Evolutionary conservation across 2,797 vertebrate species (phyloP), one percentile per base, ranked within the genome.

Genomic region (Poeciliopsis infans): DNA sequence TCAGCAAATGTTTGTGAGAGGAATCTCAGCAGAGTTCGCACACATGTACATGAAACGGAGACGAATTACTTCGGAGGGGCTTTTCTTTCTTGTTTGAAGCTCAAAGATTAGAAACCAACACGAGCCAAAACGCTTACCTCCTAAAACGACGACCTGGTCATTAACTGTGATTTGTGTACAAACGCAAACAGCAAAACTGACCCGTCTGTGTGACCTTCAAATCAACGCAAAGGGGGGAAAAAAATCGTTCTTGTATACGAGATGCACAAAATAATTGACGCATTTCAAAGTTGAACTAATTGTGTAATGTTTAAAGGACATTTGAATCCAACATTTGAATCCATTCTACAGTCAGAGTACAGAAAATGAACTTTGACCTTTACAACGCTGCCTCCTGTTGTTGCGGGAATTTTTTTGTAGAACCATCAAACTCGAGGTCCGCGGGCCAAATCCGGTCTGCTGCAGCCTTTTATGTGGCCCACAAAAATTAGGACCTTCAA

Each of bases 81-180:
- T 64, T 64, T 64, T 10, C 18, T 8, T 25, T 36, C 18, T 20
- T 25, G 64, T 68, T 68, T 68, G 64, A 68, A 68, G 64, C 36
- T 68, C 7, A 66, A 66, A 66, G 61, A 36, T 36, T 66, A 66
- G 18, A 66, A 66, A 66, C 61, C 61, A 39, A 41, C 20, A 68
- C 1, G 28, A 41, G 39, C 64, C 23, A 25, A 68, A 66, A 66
- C 1, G 15, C 10, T 61, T 61, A 7, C 31, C 59, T 61, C 59
- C 25, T 41, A 31, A 36, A 66, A 36, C 20, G 6, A 39, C 61
- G 39, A 10, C 33, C 61, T 18, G 8, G 6, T 36, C 61, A 66
- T 66, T 39, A 66, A 66, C 61, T 39, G 16, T 7, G 15, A 61
- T 3, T 36, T 16, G 36, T 64, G 15, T 18, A 4, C 16, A 36